Evolutionary conservation across 2,888 invertebrate species (phyloP), one percentile per base, ranked within the genome.

Genomic region (Nephrocerus scutellatus): DNA sequence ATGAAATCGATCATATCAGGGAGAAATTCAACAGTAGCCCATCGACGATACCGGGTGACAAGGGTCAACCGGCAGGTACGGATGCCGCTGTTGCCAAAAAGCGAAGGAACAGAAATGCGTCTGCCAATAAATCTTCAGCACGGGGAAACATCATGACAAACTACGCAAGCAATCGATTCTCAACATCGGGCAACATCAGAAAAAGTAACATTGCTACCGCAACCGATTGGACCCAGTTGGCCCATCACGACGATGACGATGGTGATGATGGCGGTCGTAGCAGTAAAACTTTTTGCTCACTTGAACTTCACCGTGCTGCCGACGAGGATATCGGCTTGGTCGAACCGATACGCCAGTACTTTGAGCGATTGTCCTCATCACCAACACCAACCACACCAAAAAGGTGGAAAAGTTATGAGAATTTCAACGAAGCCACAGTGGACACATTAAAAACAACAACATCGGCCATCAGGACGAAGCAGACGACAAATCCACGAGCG

Each of bases 21-120:
- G 54, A 57, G 50, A 66, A 56, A 47, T 67, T 63, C 50, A 63
- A 59, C 49, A 59, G 60, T 41, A 57, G 59, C 30, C n/a, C n/a
- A n/a, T n/a, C n/a, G n/a, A n/a, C n/a, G n/a, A n/a, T n/a, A n/a
- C n/a, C n/a, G n/a, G n/a, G n/a, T n/a, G n/a, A n/a, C n/a, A n/a
- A n/a, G n/a, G n/a, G n/a, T n/a, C n/a, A n/a, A n/a, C n/a, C n/a
- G n/a, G n/a, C n/a, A n/a, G n/a, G n/a, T n/a, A n/a, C n/a, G n/a
- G n/a, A n/a, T n/a, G n/a, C n/a, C n/a, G n/a, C n/a, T n/a, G n/a
- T n/a, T n/a, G n/a, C n/a, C n/a, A n/a, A n/a, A n/a, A n/a, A n/a
- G n/a, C n/a, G n/a, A n/a, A n/a, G n/a, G n/a, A n/a, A n/a, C n/a
- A n/a, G n/a, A n/a, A n/a, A n/a, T n/a, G n/a, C n/a, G n/a, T n/a